phyloP scores from a whole-genome alignment of 2,888 invertebrate species.

The Dryadula phaetusa region DNA sequence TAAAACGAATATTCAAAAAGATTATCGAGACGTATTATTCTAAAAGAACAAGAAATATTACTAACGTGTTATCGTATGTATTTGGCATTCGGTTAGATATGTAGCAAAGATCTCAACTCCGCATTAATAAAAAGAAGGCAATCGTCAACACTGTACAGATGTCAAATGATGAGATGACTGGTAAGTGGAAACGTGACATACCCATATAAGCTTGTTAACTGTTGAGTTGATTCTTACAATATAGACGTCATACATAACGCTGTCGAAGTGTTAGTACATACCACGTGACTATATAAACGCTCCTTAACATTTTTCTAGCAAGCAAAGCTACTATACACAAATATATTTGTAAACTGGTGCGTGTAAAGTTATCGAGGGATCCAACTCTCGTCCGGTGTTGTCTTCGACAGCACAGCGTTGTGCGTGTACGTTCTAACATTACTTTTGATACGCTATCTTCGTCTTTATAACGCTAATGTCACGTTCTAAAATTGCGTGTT shows the following conservation, averaged over 20 bases:
- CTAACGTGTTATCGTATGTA: slow-evolving; percentile 7
- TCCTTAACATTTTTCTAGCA: slow-evolving; percentile 37
- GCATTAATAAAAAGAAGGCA: slow-evolving; percentile 25
- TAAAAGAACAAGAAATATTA: not conserved
- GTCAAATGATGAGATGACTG: slow-evolving; percentile 45
- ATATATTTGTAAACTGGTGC: slow-evolving; percentile 44
- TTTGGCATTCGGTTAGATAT: slow-evolving; percentile 20
- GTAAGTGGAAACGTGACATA: slow-evolving; percentile 55
- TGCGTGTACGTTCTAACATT: slow-evolving; percentile 60
- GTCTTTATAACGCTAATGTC: slow-evolving; percentile 54
- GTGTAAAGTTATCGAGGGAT: slow-evolving; percentile 70
- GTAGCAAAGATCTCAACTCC: not conserved
- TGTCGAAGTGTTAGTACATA: slow-evolving; percentile 51
- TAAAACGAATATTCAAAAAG: not conserved
- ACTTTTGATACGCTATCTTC: slow-evolving; percentile 57
- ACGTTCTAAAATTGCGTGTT: slow-evolving; percentile 63
- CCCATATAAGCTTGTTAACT: slow-evolving; percentile 55
- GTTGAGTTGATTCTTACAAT: slow-evolving; percentile 53
- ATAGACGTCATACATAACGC: slow-evolving; percentile 51
- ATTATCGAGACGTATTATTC: not conserved
- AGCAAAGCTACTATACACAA: slow-evolving; percentile 30
- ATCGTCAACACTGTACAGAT: slow-evolving; percentile 34
- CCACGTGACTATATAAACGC: slow-evolving; percentile 50
- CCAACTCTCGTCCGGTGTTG: slow-evolving; percentile 75
- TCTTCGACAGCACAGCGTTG: slow-evolving; percentile 75